A percentile compares a stretch with the other conserved stretches of the same genome.
Evolutionary conservation across 2,113 vertebrate species (phyloP).

Genomic region (Okapia johnstoni): DNA sequence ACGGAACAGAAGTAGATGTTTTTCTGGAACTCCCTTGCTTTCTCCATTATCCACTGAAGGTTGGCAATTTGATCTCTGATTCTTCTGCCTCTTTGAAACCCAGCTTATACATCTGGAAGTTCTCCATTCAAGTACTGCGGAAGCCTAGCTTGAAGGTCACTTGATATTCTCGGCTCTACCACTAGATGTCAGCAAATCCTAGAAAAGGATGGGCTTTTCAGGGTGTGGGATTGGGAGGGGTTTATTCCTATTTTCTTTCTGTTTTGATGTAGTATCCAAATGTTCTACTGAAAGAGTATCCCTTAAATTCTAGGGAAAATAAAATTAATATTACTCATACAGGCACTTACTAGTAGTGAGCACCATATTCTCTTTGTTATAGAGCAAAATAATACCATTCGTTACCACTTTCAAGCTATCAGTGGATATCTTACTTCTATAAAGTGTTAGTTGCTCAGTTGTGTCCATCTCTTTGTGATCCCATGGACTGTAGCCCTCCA

Average conservation of each 20-base stretch:
- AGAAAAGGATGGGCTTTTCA: neutral
- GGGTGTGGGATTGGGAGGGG: neutral
- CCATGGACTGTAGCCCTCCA: neutral
- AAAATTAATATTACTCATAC: neutral
- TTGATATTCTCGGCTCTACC: neutral
- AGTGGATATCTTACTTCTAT: neutral
- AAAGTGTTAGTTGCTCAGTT: neutral
- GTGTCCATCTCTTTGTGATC: neutral
- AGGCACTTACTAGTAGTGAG: neutral
- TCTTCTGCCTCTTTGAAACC: neutral
- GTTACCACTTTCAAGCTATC: neutral
- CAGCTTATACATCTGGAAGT: neutral
- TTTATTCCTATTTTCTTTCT: neutral
- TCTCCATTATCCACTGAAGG: neutral
- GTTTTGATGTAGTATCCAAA: slow-evolving; percentile 15
- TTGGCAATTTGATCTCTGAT: neutral
- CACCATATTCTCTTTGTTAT: neutral
- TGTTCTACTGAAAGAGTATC: neutral
- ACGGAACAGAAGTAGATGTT: neutral
- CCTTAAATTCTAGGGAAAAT: slow-evolving; percentile 7
- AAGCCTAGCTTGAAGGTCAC: neutral
- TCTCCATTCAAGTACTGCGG: neutral
- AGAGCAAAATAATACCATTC: neutral
- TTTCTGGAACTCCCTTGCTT: neutral
- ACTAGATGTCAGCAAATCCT: slow-evolving; percentile 49